Conservation (phyloP, 1,140 invertebrate species). For the Drosophila nebulosa region DNA sequence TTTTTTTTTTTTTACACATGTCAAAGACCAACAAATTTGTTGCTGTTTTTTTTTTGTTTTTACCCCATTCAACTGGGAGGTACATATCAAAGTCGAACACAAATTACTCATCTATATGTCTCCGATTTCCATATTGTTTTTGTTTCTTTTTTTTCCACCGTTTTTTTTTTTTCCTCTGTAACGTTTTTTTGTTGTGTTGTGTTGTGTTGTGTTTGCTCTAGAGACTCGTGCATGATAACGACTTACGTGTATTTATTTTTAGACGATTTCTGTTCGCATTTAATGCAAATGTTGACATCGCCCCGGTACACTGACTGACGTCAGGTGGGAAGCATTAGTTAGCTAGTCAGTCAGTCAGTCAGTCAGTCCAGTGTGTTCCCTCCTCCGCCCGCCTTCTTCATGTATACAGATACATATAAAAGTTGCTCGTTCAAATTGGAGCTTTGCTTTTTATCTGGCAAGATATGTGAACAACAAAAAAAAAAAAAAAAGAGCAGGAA, state of each 20-base stretch:
- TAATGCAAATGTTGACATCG: slow-evolving; percentile 28
- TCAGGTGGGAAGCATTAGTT: slow-evolving; percentile 28
- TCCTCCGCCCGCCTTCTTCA: background rate
- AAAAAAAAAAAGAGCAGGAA: no score
- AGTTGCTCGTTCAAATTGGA: background rate
- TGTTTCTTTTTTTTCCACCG: background rate
- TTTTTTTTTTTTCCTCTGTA: background rate
- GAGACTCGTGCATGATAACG: slow-evolving; percentile 25
- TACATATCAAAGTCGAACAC: background rate
- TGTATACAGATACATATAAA: background rate
- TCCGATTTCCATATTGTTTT: slow-evolving; percentile 55
- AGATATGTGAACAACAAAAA: no score
- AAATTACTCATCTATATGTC: slow-evolving; percentile 8
- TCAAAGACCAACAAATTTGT: background rate
- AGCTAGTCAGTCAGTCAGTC: background rate
- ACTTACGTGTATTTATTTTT: slow-evolving; percentile 39
- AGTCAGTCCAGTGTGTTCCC: background rate
- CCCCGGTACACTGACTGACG: slow-evolving; percentile 14
- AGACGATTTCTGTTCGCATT: slow-evolving; percentile 29
- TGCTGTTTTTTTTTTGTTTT: background rate
- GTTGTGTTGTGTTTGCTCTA: background rate
- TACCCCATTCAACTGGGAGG: no score
- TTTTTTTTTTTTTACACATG: background rate
- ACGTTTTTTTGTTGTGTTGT: background rate
- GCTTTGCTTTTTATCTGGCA: background rate